Evolutionary conservation across 2,797 vertebrate genomes (phyloP).

Genomic region (Iguana delicatissima): DNA sequence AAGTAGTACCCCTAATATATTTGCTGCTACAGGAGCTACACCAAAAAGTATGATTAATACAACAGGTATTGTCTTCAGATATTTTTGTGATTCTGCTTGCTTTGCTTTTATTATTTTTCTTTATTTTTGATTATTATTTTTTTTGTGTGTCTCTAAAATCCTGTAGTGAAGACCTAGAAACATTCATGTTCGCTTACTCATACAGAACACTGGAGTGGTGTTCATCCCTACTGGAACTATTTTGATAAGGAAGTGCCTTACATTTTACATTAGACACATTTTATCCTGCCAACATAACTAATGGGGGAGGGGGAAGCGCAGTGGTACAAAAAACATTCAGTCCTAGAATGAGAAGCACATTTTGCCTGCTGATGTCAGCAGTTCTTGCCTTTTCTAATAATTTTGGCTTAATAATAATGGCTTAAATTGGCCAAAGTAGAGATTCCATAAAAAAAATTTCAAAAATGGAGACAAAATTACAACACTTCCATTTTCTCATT

Average conservation of each 20-base stretch:
- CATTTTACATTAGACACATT: constrained; percentile 29
- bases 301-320: not conserved
- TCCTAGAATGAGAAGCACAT: not conserved
- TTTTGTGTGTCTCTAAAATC: constrained; percentile 43
- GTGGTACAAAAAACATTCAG: not conserved
- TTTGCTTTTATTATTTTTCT: constrained; percentile 26
- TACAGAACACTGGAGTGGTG: not conserved
- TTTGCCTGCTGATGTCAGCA: not conserved
- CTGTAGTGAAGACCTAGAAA: constrained; percentile 28
- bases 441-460: constrained; percentile 9
- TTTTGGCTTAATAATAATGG: constrained; percentile 21
- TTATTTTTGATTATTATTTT: constrained; percentile 1
- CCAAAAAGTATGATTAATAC: constrained; percentile 99
- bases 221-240: not conserved
- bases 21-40: constrained; percentile 89
- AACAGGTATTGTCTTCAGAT: constrained; percentile 91
- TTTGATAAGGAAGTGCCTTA: constrained; percentile 23
- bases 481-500: not conserved
- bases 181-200: constrained; percentile 6
- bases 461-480: not conserved
- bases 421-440: constrained; percentile 24
- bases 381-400: not conserved
- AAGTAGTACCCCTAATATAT: constrained; percentile 92
- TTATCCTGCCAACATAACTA: constrained; percentile 5
- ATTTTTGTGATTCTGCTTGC: constrained; percentile 80